Evolutionary conservation across 2,888 invertebrate species (phyloP).

Genomic region (Molanna angustata): DNA sequence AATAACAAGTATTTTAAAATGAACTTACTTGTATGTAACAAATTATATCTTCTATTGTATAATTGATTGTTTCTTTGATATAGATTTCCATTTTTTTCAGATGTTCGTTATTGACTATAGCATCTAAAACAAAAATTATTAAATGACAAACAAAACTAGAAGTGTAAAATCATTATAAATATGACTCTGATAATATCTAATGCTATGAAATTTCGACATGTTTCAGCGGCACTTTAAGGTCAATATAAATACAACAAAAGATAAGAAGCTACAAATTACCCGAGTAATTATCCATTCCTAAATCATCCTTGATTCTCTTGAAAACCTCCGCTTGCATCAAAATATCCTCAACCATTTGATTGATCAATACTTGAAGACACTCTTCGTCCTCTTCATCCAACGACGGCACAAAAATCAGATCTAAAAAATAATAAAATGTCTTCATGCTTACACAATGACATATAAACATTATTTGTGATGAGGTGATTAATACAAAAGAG

Average conservation of each 20-base stretch:
- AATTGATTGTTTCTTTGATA: slow-evolving; percentile 52
- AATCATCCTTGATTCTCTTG: slow-evolving; percentile 59
- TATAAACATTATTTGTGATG: too few species aligned
- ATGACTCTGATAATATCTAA: too few species aligned
- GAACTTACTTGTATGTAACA: slow-evolving; percentile 44
- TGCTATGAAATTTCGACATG: too few species aligned
- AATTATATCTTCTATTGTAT: slow-evolving; percentile 45
- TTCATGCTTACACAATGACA: too few species aligned
- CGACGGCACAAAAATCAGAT: slow-evolving; percentile 70
- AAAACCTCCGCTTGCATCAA: slow-evolving; percentile 72
- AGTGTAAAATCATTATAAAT: not conserved
- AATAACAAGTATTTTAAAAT: too few species aligned
- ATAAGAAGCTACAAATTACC: too few species aligned
- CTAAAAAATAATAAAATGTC: slow-evolving; percentile 37
- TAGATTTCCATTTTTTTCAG: slow-evolving; percentile 59
- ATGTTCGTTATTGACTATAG: slow-evolving; percentile 57
- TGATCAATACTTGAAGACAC: slow-evolving; percentile 67
- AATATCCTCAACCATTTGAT: slow-evolving; percentile 72
- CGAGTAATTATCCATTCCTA: slow-evolving; percentile 47
- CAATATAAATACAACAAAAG: too few species aligned
- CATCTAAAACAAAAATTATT: slow-evolving; percentile 51
- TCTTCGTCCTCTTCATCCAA: slow-evolving; percentile 63
- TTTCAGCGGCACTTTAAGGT: too few species aligned
- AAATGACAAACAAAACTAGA: not conserved
- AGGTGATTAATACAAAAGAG: too few species aligned